Evolutionary conservation across 1,140 invertebrate species (phyloP), one percentile per base, ranked within the genome.

Genomic region (Aphelinus certus): DNA sequence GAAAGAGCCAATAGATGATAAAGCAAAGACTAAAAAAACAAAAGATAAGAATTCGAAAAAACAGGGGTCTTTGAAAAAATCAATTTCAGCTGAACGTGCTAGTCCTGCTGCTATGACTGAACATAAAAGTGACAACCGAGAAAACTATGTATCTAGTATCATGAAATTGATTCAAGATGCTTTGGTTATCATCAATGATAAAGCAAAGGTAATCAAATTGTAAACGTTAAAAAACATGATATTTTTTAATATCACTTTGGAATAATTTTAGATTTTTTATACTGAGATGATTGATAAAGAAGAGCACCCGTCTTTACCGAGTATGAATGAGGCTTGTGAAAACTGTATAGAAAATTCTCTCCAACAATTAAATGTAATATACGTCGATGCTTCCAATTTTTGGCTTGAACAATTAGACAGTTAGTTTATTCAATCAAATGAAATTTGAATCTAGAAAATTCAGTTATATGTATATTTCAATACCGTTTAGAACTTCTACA

Each of bases 391-490:
- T n/a, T 75, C 43, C 2, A 53, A 75, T 57, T 70, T 63, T 58
- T 75, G 73, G 73, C 51, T 9, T n/a, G 7, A 57, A 43, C 61
- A 75, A 75, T 26, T 10, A n/a, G 65, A 58, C n/a, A 58, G 72
- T 74, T 10, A 73, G 3, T 60, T 49, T 10, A 10, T 60, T 10
- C 5, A 60, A 26, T 26, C 26, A 60, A 60, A 10, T 60, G 57
- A 10, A 10, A 10, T 26, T 26, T 26, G 26, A 26, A 26, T 26
- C 26, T 26, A 53, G 9, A 53, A 53, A 53, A 53, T 9, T 4
- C 9, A 9, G 51, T 53, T 53, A 53, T 53, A 53, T 4, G 51
- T 53, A 53, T 9, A 6, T 53, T 9, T 53, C 9, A 6, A 9
- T 55, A 43, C 26, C 7, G 2, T 4, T 53, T 45, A 74, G 72